Conservation (phyloP, 1,140 invertebrate species). For the Papilio polytes region DNA sequence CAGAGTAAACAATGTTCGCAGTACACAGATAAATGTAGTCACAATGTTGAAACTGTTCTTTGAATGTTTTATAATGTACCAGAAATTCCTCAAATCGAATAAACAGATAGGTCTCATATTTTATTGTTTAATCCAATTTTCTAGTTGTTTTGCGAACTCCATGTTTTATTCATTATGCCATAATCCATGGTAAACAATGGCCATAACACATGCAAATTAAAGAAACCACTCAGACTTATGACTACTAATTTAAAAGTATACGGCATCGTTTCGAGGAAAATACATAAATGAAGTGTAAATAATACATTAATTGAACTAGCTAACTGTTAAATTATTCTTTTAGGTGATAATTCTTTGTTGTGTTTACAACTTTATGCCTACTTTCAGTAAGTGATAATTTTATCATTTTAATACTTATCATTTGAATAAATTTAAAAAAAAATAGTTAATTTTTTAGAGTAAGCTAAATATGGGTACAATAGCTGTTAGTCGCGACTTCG, state of each 20-base stretch:
- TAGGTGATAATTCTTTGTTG: not conserved
- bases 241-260: conserved; percentile 21
- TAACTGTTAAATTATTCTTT: not conserved
- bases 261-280: not conserved
- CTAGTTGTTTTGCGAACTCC: not conserved
- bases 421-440: too few species aligned
- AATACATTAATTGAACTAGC: not conserved
- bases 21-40: not conserved
- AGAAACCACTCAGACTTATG: conserved; percentile 19
- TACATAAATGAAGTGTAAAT: conserved; percentile 13
- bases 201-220: conserved; percentile 11
- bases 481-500: too few species aligned
- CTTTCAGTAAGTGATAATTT: too few species aligned
- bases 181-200: not conserved
- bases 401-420: too few species aligned
- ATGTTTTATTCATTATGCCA: not conserved
- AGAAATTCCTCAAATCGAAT: not conserved
- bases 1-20: not conserved
- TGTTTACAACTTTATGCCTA: too few species aligned
- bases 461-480: too few species aligned
- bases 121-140: not conserved
- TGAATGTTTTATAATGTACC: not conserved
- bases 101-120: too few species aligned
- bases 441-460: not conserved
- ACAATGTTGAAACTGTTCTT: not conserved